Percentiles rank a stretch among this genome's conserved stretches.
phyloP scores from a whole-genome alignment of 1,140 invertebrate genomes.

The Pteromalus puparum region DNA sequence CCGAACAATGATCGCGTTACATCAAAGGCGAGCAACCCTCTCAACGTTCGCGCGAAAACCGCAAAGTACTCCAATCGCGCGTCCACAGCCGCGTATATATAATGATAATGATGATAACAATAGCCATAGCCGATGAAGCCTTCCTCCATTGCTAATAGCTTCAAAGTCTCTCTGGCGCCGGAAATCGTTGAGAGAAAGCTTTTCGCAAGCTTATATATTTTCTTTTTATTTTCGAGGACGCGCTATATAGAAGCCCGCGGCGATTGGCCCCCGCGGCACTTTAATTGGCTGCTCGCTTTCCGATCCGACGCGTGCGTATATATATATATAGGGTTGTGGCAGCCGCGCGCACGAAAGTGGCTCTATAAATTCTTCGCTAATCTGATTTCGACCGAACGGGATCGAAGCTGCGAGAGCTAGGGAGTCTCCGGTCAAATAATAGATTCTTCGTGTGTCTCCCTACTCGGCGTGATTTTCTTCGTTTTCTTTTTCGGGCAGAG shows the following conservation, averaged over 20 bases:
- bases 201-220: background rate
- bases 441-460: slow-evolving; percentile 38
- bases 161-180: background rate
- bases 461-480: background rate
- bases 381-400: slow-evolving; percentile 62
- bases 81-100: background rate
- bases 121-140: background rate
- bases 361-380: slow-evolving; percentile 66
- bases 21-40: background rate
- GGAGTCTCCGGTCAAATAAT: slow-evolving; percentile 48
- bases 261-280: slow-evolving; percentile 42
- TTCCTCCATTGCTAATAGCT: slow-evolving; percentile 12
- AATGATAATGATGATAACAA: slow-evolving; percentile 18
- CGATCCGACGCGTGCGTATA: slow-evolving; percentile 27
- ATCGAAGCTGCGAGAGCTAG: slow-evolving; percentile 23
- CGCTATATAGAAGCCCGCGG: background rate
- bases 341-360: slow-evolving; percentile 54
- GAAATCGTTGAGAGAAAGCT: background rate
- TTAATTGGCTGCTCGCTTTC: slow-evolving; percentile 55
- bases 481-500: background rate
- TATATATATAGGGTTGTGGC: background rate
- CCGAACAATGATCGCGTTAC: background rate
- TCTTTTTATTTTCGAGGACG: slow-evolving; percentile 1
- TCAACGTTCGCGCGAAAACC: background rate
- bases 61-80: slow-evolving; percentile 49